Evolutionary conservation across 1,140 invertebrate species (phyloP).

Genomic region (Pemphigus obesinymphae): DNA sequence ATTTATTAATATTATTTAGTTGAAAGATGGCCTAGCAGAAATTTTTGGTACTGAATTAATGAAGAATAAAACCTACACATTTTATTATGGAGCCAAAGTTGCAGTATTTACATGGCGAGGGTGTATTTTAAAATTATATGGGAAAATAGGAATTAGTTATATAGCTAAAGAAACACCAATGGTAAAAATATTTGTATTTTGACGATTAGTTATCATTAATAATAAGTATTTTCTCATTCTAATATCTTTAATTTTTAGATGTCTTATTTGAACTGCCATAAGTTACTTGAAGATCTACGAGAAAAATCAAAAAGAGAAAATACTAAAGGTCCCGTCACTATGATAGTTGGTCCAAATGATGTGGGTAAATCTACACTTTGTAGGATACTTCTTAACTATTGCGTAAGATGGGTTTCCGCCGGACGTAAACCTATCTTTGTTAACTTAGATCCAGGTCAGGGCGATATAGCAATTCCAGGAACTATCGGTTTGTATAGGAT

Average conservation of each 20-base stretch:
- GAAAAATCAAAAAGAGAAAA: slow-evolving; percentile 66
- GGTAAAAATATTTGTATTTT: slow-evolving; percentile 52
- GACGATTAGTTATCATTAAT: no score
- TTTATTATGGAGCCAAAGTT: slow-evolving; percentile 84
- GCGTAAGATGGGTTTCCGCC: slow-evolving; percentile 68
- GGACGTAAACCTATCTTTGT: slow-evolving; percentile 77
- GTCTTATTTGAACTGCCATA: slow-evolving; percentile 90
- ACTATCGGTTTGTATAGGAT: slow-evolving; percentile 64
- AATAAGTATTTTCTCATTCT: no score
- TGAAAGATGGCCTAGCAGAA: slow-evolving; percentile 86
- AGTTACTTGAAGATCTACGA: slow-evolving; percentile 83
- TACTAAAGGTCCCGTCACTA: slow-evolving; percentile 70
- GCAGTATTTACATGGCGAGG: slow-evolving; percentile 96
- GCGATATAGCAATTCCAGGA: slow-evolving; percentile 85
- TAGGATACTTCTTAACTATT: slow-evolving; percentile 87
- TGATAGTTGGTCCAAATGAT: slow-evolving; percentile 91
- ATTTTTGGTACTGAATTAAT: slow-evolving; percentile 95
- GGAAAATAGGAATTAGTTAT: slow-evolving; percentile 87
- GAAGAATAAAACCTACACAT: slow-evolving; percentile 86
- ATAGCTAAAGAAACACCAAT: slow-evolving; percentile 94
- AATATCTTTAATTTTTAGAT: no score
- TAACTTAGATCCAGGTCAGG: slow-evolving; percentile 97
- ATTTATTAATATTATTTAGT: no score
- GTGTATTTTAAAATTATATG: slow-evolving; percentile 75
- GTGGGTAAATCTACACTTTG: slow-evolving; percentile 94